Conservation (phyloP, 2,797 vertebrate genomes). For the Falco rusticolus region DNA sequence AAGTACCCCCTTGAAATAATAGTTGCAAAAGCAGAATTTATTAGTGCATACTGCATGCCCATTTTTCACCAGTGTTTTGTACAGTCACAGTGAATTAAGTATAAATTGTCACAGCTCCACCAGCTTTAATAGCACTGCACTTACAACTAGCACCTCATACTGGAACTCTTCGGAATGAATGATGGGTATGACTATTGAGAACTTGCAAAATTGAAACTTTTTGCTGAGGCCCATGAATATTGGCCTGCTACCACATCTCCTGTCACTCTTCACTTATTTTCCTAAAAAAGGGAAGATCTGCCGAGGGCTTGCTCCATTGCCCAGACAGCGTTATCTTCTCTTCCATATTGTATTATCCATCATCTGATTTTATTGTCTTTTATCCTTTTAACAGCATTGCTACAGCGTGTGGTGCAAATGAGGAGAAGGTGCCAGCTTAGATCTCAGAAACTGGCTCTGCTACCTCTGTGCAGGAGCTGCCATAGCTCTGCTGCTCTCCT, state of each 20-base stretch:
- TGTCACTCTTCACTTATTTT: background rate
- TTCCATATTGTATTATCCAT: background rate
- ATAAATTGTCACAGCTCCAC: background rate
- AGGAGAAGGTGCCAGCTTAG: background rate
- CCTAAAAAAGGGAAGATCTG: background rate
- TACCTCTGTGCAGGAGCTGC: background rate
- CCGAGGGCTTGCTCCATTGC: background rate
- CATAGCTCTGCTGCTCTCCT: background rate
- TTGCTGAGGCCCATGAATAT: background rate
- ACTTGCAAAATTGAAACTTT: background rate
- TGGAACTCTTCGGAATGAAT: background rate
- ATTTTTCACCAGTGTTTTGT: constrained; percentile 6
- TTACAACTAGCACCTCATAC: background rate
- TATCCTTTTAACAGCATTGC: background rate
- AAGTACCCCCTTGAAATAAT: constrained; percentile 36
- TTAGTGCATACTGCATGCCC: background rate
- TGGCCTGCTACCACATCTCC: background rate
- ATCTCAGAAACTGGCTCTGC: background rate
- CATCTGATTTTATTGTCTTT: background rate
- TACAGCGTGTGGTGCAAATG: background rate
- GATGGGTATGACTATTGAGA: background rate
- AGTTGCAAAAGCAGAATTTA: constrained; percentile 4
- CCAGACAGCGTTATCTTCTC: background rate
- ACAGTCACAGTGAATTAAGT: background rate
- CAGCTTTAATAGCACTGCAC: background rate